phyloP scores from a whole-genome alignment of 2,113 vertebrate species.

The Bujurquina vittata region DNA sequence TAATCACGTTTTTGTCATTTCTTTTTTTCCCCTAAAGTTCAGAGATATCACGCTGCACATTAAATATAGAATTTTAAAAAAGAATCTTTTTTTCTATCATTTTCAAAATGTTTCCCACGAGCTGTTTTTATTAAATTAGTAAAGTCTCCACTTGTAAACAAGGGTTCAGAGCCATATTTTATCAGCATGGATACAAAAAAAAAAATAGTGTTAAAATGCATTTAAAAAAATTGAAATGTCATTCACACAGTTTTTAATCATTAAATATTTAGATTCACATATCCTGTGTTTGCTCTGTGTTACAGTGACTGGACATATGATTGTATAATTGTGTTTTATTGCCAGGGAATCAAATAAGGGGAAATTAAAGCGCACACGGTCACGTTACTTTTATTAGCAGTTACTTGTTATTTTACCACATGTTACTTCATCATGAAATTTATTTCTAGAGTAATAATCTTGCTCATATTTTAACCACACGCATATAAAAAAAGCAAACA shows the following conservation, averaged over 20 bases:
- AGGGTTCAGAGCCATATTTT: accelerated
- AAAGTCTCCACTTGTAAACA: not conserved
- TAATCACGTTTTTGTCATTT: not conserved
- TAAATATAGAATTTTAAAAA: not conserved
- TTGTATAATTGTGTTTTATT: constrained; percentile 51
- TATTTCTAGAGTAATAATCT: constrained; percentile 6
- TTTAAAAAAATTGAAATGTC: not conserved
- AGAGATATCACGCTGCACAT: not conserved
- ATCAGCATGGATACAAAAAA: not conserved
- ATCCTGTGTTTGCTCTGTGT: constrained; percentile 34
- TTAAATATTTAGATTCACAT: constrained; percentile 30
- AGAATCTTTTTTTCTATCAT: not conserved
- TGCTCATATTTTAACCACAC: constrained; percentile 14
- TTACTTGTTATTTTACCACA: not conserved
- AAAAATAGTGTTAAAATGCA: not conserved
- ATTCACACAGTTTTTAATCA: not conserved
- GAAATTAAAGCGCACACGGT: constrained; percentile 55
- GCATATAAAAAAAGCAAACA: not conserved
- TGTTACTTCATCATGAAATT: constrained; percentile 11
- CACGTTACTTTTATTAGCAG: constrained; percentile 24
- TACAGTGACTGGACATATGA: constrained; percentile 18
- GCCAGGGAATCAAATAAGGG: constrained; percentile 27
- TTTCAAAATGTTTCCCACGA: not conserved
- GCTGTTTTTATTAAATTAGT: not conserved
- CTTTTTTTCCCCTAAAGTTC: not conserved